A percentile compares a stretch with the other conserved stretches of the same genome.
Evolutionary conservation across 2,888 invertebrate genomes (phyloP).

Genomic region (Trichogramma evanescens): DNA sequence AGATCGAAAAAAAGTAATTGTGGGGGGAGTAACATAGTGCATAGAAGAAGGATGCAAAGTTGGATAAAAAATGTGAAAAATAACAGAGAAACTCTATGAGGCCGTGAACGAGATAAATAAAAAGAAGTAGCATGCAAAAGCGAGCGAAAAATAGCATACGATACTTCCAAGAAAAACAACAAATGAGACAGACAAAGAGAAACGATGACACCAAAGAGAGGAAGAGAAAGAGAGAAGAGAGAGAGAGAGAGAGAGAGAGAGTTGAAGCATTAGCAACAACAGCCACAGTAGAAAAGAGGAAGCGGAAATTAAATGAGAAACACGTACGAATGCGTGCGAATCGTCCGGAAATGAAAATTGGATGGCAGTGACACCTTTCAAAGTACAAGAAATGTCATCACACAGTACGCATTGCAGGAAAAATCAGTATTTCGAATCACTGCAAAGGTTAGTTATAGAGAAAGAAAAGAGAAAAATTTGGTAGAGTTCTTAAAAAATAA

Average conservation of each 20-base stretch:
- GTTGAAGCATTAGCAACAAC: background rate
- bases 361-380: slow-evolving; percentile 6
- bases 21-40: background rate
- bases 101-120: slow-evolving; percentile 9
- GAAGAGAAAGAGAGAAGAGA: background rate
- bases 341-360: slow-evolving; percentile 33
- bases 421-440: background rate
- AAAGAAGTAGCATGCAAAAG: slow-evolving; percentile 1
- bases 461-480: background rate
- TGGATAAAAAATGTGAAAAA: slow-evolving; percentile 1
- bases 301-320: slow-evolving; percentile 34
- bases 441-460: background rate
- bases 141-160: background rate
- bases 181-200: too few species aligned
- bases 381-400: background rate
- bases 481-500: background rate
- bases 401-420: background rate
- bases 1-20: slow-evolving; percentile 4
- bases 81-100: background rate
- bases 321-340: slow-evolving; percentile 24
- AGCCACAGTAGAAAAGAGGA: slow-evolving; percentile 16
- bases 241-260: background rate
- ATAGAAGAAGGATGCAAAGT: background rate
- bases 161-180: too few species aligned
- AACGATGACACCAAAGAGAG: too few species aligned